phyloP scores from a whole-genome alignment of 2,888 invertebrate species.

The Lepidochrysops patricia region DNA sequence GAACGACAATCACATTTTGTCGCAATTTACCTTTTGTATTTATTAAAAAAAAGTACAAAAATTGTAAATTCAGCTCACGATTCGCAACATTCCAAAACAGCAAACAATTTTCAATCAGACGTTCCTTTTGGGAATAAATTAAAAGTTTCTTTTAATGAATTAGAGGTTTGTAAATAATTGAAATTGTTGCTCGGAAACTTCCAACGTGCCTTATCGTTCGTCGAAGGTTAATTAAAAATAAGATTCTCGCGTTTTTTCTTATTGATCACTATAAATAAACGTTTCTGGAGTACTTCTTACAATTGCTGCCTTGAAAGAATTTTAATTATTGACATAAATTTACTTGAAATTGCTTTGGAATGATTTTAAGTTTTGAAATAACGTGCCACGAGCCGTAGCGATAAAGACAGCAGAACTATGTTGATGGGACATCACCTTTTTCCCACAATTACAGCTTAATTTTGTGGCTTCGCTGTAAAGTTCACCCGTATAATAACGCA shows the following conservation, averaged over 20 bases:
- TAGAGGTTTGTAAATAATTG: slow-evolving; percentile 21
- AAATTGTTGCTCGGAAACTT: slow-evolving; percentile 14
- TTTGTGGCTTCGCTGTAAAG: too few relatives aligned
- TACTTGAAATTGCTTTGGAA: too few relatives aligned
- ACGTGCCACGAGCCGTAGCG: too few relatives aligned
- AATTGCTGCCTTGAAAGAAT: background rate
- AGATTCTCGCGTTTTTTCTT: background rate
- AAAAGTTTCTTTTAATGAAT: slow-evolving; percentile 22
- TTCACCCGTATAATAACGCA: too few relatives aligned
- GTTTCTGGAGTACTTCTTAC: background rate
- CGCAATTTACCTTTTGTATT: background rate
- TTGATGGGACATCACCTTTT: too few relatives aligned
- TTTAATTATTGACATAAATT: background rate
- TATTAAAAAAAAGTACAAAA: slow-evolving; percentile 10
- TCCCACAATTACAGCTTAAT: too few relatives aligned
- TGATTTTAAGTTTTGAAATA: too few relatives aligned
- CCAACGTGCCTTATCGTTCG: slow-evolving; percentile 8
- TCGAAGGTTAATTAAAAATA: slow-evolving; percentile 14
- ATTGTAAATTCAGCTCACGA: slow-evolving; percentile 20
- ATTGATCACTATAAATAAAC: background rate
- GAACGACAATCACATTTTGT: background rate
- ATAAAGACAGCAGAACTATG: too few relatives aligned
- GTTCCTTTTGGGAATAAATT: slow-evolving; percentile 21
- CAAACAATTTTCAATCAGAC: slow-evolving; percentile 25
- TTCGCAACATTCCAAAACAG: slow-evolving; percentile 21